Evolutionary conservation across 2,797 vertebrate species (phyloP).

Genomic region (Hafferia zeledoni): DNA sequence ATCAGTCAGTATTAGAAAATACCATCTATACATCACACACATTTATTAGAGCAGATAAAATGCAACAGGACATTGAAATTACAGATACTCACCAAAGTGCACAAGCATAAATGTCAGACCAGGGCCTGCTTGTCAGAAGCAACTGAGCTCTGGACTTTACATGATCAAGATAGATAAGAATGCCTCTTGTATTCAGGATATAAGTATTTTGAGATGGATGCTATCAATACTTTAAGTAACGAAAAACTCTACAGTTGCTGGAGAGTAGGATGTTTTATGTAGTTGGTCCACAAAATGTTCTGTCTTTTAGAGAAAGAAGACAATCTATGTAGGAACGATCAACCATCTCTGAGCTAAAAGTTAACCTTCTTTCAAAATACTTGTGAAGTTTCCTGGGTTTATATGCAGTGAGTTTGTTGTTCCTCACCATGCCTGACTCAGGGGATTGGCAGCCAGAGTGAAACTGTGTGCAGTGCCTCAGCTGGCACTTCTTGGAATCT

Average conservation of each 20-base stretch:
- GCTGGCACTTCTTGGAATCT: not conserved
- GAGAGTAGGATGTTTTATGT: not conserved
- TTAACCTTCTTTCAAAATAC: slow-evolving; percentile 5
- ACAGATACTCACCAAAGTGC: not conserved
- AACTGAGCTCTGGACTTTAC: not conserved
- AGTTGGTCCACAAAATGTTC: not conserved
- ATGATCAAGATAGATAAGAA: not conserved
- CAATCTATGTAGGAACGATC: not conserved
- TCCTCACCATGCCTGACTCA: not conserved
- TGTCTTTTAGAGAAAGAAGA: not conserved
- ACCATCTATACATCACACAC: not conserved
- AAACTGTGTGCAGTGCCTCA: not conserved
- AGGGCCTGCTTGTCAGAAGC: not conserved
- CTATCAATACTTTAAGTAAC: slow-evolving; percentile 26
- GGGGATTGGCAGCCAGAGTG: not conserved
- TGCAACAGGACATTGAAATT: not conserved
- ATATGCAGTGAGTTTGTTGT: not conserved
- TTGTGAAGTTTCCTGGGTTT: not conserved
- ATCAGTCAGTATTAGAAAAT: not conserved
- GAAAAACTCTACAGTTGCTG: slow-evolving; percentile 32
- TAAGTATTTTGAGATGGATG: slow-evolving; percentile 1
- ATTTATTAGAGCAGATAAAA: not conserved
- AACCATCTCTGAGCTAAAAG: slow-evolving; percentile 25
- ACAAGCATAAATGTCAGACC: not conserved
- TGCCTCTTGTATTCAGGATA: not conserved